phyloP scores from a whole-genome alignment of 2,113 vertebrate genomes.

The Planiliza haematocheilus region DNA sequence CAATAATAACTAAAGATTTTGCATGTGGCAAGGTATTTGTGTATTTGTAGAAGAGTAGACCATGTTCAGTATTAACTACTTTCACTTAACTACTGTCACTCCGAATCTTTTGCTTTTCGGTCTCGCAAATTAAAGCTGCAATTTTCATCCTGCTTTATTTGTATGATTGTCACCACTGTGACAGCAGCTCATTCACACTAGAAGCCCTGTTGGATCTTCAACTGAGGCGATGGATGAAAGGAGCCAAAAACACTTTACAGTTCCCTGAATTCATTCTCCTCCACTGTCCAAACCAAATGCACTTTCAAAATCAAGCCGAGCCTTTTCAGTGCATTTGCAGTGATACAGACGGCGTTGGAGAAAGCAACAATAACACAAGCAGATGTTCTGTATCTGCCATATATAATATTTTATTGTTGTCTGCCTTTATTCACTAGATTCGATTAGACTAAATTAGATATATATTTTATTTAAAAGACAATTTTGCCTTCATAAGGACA shows the following conservation, averaged over 20 bases:
- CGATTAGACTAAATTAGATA: too few species aligned
- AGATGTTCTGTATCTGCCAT: too few species aligned
- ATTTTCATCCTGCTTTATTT: constrained; percentile 16
- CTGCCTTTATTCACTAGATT: too few species aligned
- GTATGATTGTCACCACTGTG: constrained; percentile 1
- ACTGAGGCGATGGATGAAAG: not conserved
- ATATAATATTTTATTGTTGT: not conserved
- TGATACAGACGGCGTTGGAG: too few species aligned
- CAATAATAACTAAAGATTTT: too few species aligned
- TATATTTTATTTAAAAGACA: too few species aligned
- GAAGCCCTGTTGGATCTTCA: constrained; percentile 17
- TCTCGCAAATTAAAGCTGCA: constrained; percentile 7
- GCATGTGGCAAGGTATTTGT: too few species aligned
- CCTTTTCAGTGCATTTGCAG: not conserved
- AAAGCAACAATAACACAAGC: not conserved
- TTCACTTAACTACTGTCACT: too few species aligned
- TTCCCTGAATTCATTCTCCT: not conserved
- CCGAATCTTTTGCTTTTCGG: constrained; percentile 2
- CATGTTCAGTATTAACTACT: too few species aligned
- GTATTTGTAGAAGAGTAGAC: too few species aligned
- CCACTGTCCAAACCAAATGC: not conserved
- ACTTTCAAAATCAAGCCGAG: not conserved
- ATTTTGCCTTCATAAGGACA: too few species aligned
- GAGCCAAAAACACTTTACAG: constrained; percentile 10
- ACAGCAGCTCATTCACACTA: constrained; percentile 18